These are phyloP conservation scores for Gavia stellata DNA, from an alignment of 2,113 vertebrate species.

Conservation along the genomic window DNA sequence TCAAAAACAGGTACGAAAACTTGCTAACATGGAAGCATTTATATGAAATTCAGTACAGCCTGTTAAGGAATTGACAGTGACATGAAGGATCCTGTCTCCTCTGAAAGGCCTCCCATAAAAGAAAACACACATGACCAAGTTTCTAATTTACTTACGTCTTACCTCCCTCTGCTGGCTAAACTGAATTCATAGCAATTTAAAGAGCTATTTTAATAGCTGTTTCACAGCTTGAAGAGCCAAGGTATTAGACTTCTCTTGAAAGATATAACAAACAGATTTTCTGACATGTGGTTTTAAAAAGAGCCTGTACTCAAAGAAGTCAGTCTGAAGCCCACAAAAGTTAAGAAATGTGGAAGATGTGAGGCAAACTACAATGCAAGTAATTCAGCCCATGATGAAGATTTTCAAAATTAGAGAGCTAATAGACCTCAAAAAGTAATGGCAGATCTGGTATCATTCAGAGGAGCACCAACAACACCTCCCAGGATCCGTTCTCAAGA, in stretches of 20 bases:
- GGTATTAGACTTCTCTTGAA: not conserved
- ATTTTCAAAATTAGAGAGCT: not conserved
- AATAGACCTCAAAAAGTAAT: not conserved
- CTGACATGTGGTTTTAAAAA: not conserved
- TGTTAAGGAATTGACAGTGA: not conserved
- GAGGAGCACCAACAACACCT: not conserved
- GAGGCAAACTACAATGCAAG: not conserved
- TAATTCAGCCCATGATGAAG: not conserved
- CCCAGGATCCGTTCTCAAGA: not conserved
- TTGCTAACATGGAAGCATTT: not conserved
- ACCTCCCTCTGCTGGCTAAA: constrained; percentile 2
- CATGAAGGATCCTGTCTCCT: not conserved
- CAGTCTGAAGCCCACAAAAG: not conserved
- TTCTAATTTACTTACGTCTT: not conserved
- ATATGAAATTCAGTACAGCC: not conserved
- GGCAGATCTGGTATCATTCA: not conserved
- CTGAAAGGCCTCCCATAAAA: not conserved
- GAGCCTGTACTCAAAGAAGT: not conserved
- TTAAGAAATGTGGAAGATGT: not conserved
- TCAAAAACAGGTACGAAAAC: not conserved
- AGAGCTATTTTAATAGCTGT: not conserved
- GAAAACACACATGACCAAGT: not conserved
- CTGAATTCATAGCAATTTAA: not conserved
- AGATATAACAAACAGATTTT: not conserved
- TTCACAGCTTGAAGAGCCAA: not conserved